Percentiles rank a stretch among this genome's conserved stretches.
Evolutionary conservation across 2,797 vertebrate species (phyloP).

Genomic region (Gymnothorax javanicus): DNA sequence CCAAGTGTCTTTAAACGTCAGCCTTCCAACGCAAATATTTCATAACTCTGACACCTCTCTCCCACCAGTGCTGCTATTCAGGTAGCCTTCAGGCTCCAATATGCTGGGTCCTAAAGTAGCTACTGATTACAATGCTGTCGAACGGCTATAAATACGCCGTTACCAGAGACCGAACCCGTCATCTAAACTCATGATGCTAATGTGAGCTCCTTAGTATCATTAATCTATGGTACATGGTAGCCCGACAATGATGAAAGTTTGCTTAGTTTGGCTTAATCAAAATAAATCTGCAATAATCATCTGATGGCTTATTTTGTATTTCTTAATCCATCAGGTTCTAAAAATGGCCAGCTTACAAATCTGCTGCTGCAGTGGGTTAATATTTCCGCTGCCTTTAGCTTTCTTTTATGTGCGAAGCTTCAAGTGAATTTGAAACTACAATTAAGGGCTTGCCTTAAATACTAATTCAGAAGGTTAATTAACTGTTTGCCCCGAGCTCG

Average conservation of each 20-base stretch:
- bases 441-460: neutral
- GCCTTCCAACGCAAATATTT: neutral
- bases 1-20: neutral
- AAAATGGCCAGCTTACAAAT: neutral
- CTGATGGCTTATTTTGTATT: neutral
- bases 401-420: neutral
- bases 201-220: neutral
- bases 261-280: neutral
- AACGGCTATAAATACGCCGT: constrained; percentile 29
- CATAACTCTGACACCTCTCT: neutral
- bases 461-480: constrained; percentile 8
- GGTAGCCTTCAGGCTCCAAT: neutral
- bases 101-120: constrained; percentile 18
- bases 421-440: neutral
- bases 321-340: neutral
- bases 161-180: neutral
- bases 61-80: neutral
- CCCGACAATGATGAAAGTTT: neutral
- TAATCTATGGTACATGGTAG: neutral
- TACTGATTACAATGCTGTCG: constrained; percentile 36
- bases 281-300: neutral
- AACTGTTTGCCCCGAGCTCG: neutral
- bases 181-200: neutral
- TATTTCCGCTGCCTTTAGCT: neutral
- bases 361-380: neutral